Conservation (phyloP, 2,888 invertebrate species). For the Chirona hameri region DNA sequence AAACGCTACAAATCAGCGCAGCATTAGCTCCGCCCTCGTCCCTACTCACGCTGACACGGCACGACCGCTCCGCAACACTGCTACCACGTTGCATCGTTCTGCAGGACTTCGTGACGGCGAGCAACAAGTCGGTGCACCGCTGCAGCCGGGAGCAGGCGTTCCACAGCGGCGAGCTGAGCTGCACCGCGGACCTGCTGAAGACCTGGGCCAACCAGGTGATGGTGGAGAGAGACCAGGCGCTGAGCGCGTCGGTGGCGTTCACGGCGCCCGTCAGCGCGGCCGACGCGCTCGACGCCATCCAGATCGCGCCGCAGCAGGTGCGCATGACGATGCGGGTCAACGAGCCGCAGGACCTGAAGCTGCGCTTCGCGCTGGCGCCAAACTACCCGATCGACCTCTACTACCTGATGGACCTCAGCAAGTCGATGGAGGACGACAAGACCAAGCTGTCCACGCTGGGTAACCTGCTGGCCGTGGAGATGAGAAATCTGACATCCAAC, state of each 20-base stretch:
- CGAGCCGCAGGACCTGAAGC: constrained; percentile 36
- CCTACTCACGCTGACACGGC: too few species aligned
- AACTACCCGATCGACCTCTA: constrained; percentile 99
- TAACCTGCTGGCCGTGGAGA: constrained; percentile 71
- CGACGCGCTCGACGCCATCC: constrained; percentile 31
- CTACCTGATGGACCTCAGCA: constrained; percentile 98
- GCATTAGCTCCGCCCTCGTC: too few species aligned
- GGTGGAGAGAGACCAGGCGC: constrained; percentile 32
- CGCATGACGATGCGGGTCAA: constrained; percentile 30
- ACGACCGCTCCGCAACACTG: too few species aligned
- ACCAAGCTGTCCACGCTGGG: constrained; percentile 84
- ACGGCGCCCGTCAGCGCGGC: constrained; percentile 34
- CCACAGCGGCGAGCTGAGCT: constrained; percentile 32
- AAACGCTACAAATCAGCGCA: too few species aligned
- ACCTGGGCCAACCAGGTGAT: constrained; percentile 35
- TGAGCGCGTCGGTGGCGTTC: constrained; percentile 33
- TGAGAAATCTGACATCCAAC: constrained; percentile 87
- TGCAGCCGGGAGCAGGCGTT: constrained; percentile 34
- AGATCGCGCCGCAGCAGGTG: constrained; percentile 35
- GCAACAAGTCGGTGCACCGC: constrained; percentile 32
- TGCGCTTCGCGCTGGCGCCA: constrained; percentile 39
- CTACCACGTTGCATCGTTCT: too few species aligned
- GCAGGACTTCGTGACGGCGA: too few species aligned
- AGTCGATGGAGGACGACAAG: constrained; percentile 98
- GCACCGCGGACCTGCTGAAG: constrained; percentile 31